Evolutionary conservation across 1,140 invertebrate genomes (phyloP), one percentile per base, ranked within the genome.

Genomic region (Bilobella aurantiaca): DNA sequence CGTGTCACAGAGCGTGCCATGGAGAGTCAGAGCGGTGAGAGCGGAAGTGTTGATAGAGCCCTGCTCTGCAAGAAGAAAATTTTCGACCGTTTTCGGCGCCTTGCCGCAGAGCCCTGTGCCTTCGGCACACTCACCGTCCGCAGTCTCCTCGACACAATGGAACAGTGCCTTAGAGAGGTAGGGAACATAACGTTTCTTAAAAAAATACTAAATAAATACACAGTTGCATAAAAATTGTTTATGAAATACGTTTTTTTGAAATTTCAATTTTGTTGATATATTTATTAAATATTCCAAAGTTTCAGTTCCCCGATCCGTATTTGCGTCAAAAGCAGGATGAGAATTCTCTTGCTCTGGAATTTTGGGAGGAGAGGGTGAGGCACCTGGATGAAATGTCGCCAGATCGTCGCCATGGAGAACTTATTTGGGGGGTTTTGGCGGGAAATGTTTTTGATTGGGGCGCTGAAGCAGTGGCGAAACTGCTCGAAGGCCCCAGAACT

Each of bases 401-500:
- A n/a, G n/a, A n/a, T n/a, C n/a, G n/a, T n/a, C n/a, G n/a, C n/a
- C n/a, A n/a, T n/a, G n/a, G 81, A 67, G 79, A 81, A 61, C 73
- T 88, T 18, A 78, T 84, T 32, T 75, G 78, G 46, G 84, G 85
- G 18, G 75, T 89, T 47, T 74, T 90, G 37, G 82, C 84, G 73
- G 90, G 90, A 27, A 98, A 98, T 80, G 92, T 98, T 78, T 98
- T 97, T 80, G 95, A 98, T 78, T 97, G 93, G 92, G 93, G 93
- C 37, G 91, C 93, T 1, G 86, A 88, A 75, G 90, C 92, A 75
- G 58, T 95, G 14, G 85, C 88, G 12, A 81, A 84, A 69, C 84
- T 96, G 56, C 83, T 97, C 79, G 88, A 93, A 77, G 81, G 79
- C 12, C 80, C 81, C 61, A 77, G 81, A 28, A 80, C 82, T 63